Base-by-base conservation (phyloP, 2,113 vertebrate species). In the Phalacrocorax pelagicus region DNA sequence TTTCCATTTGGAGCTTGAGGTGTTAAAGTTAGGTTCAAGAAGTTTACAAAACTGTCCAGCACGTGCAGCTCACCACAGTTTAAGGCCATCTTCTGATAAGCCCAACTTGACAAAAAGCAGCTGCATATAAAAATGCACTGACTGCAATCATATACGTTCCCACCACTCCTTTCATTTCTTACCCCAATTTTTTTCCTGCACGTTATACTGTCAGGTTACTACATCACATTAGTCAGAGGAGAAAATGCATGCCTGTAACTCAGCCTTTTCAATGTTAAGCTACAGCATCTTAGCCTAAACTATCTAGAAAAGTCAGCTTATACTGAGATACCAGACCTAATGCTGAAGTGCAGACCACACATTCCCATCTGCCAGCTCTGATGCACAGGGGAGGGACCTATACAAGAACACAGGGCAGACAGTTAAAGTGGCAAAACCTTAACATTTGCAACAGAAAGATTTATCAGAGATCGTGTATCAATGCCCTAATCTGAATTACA, bases 401-500 rank as follows among this genome's bases (percentile, higher is more conserved):
- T 3, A 63, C 15, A 70, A 67, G 38, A 94, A 36, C n/a, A 94
- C 32, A 42, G 21, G 42, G 46, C 36, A 54, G 66, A 52, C 44
- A 81, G 20, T 42, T 66, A 78, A 81, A 91, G 23, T 11, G 34
- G 57, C 29, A 88, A 89, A 97, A 63, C 34, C n/a, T 87, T 81
- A 23, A 4, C 15, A 65, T 65, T 20, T 61, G 30, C 47, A 84
- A 87, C 23, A 74, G 80, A 40, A 92, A 84, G 5, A 84, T 36
- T 86, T 36, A 71, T 22, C 1, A 0, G 52, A 30, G 15, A 71
- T 38, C 5, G 10, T 0, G 0, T 69, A 92, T 66, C 66, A 62
- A 15, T 32, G 46, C 24, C 29, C 36, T 90, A 13, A 94, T 55
- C 40, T 49, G 13, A 91, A 69, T 20, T 17, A 81, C 58, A 82